These are phyloP conservation scores for Rapana venosa DNA, from an alignment of 2,888 invertebrate species.

Conservation along the genomic window DNA sequence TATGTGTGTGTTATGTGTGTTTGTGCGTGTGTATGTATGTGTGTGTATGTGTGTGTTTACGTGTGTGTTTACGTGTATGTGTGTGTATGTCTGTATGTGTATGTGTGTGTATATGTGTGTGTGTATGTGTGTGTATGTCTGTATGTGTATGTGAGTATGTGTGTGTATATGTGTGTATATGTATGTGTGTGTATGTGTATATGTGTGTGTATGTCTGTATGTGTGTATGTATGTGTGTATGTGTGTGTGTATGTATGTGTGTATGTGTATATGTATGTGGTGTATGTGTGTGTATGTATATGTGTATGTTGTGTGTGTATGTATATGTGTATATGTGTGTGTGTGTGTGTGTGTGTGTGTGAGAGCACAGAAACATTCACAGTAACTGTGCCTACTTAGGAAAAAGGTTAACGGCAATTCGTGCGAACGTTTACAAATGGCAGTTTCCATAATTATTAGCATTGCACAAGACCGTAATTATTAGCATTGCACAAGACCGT, in stretches of 20 bases:
- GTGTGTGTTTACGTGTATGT: neutral
- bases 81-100: neutral
- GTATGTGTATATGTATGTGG: too few species aligned
- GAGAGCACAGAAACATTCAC: too few species aligned
- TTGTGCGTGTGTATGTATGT: too few species aligned
- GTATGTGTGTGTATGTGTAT: neutral
- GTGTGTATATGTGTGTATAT: neutral
- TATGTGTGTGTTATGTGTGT: neutral
- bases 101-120: neutral
- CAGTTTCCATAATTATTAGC: too few species aligned
- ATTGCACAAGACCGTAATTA: too few species aligned
- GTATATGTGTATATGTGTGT: neutral
- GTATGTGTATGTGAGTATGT: neutral
- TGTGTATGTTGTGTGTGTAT: neutral
- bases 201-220: neutral
- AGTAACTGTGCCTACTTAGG: too few species aligned
- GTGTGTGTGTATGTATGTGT: neutral
- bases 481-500: too few species aligned
- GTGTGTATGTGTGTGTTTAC: too few species aligned
- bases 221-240: neutral
- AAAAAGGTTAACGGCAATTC: too few species aligned
- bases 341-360: neutral
- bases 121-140: neutral
- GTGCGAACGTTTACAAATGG: too few species aligned
- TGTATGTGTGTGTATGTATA: neutral